phyloP scores from a whole-genome alignment of 1,140 invertebrate genomes.

The Drosophila setifemur region DNA sequence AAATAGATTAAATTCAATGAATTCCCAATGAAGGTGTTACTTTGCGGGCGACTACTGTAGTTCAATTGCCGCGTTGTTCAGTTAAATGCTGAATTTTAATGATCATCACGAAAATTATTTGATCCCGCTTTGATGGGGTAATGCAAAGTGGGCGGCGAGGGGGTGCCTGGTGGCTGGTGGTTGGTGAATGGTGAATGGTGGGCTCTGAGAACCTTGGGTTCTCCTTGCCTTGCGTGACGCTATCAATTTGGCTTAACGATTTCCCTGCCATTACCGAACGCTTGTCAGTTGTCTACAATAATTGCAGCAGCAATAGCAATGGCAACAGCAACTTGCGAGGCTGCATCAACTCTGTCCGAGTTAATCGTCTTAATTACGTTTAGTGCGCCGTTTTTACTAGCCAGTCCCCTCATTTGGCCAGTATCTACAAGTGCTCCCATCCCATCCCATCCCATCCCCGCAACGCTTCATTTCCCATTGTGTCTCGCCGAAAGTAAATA shows the following conservation, averaged over 20 bases:
- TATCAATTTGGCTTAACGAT: constrained; percentile 38
- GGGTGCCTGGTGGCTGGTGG: not conserved
- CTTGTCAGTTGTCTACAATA: constrained; percentile 21
- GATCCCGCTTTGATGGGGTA: constrained; percentile 2
- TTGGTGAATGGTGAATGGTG: no score
- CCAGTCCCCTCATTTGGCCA: not conserved
- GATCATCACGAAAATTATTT: constrained; percentile 22
- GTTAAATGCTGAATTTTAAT: not conserved
- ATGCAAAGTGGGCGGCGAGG: not conserved
- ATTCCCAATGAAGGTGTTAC: not conserved
- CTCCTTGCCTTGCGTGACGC: constrained; percentile 39
- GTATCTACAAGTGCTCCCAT: not conserved
- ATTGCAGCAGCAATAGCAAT: constrained; percentile 26
- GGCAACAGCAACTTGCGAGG: no score
- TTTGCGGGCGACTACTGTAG: not conserved
- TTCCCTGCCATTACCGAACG: constrained; percentile 20
- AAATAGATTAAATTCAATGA: no score
- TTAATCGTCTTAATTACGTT: constrained; percentile 55
- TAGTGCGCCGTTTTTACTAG: not conserved
- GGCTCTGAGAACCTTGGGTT: constrained; percentile 29
- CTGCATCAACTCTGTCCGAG: constrained; percentile 8
- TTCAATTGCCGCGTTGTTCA: constrained; percentile 2
- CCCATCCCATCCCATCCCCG: not conserved
- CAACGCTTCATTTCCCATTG: not conserved
- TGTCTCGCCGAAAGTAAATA: constrained; percentile 30